Base-by-base conservation (phyloP, 2,113 vertebrate species). In the Chlamydotis undulata region DNA sequence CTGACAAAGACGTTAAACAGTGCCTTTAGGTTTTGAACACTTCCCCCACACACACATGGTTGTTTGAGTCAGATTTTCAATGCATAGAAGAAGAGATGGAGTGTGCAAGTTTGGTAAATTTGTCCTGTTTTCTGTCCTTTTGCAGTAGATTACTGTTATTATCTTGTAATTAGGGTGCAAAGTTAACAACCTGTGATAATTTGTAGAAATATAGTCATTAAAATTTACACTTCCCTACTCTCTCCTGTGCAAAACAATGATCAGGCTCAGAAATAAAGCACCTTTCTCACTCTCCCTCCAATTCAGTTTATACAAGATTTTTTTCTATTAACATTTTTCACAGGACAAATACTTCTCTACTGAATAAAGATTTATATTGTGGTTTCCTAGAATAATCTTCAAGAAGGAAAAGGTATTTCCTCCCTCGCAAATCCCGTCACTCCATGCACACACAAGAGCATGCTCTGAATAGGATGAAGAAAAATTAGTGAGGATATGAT, bases 401-500 rank as follows among this genome's bases (percentile, higher is more conserved):
- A 93, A 80, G 90, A 84, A 90, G 94, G 75, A 97, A 95, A 77
- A 91, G 79, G 78, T 75, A 96, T 94, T 97, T 96, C 95, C 90
- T 97, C 64, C 33, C 82, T 94, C 70, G 83, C 87, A 94, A 96
- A 89, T 94, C 80, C 83, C 84, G 11, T 94, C 56, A 91, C 84
- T 92, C 83, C 53, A 16, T 80, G 41, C 74, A 79, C 89, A 91
- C 50, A 89, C 76, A 87, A 49, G 61, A 73, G 43, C 31, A 9
- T 81, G 43, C 74, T 94, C 74, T 94, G 91, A 93, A 95, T 65
- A 95, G 79, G 92, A 96, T 1, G 52, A 94, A 96, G 79, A 87
- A 97, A 95, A 96, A 93, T 90, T 90, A 89, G 83, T 89, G 89
- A 97, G 94, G 96, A 96, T 96, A 93, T 77, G 56, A 96, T 96